These are phyloP conservation scores for Muscicapa striata DNA, from an alignment of 2,797 vertebrate genomes.

Conservation along the genomic window DNA sequence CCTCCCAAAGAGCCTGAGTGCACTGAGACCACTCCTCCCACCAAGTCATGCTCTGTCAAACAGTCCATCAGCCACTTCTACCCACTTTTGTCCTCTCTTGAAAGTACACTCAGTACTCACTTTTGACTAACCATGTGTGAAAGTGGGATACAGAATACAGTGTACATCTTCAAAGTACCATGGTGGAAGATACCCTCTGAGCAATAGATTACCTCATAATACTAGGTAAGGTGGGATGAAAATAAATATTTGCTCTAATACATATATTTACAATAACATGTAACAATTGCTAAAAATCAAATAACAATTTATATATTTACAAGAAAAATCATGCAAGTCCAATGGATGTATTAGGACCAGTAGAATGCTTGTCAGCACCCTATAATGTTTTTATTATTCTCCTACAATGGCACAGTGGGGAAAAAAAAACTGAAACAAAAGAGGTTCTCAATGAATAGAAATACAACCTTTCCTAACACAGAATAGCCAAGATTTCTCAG, in stretches of 20 bases:
- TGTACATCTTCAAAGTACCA: not conserved
- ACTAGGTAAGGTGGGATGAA: not conserved
- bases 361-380: not conserved
- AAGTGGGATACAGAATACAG: not conserved
- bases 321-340: not conserved
- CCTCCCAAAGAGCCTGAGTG: not conserved
- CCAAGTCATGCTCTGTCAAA: not conserved
- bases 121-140: not conserved
- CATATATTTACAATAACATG: not conserved
- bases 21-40: not conserved
- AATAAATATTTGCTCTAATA: not conserved
- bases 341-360: fast-evolving
- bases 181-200: not conserved
- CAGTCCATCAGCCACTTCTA: not conserved
- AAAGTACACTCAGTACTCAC: not conserved
- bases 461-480: not conserved
- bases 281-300: not conserved
- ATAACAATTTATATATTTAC: not conserved
- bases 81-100: not conserved
- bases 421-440: not conserved
- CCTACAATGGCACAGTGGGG: not conserved
- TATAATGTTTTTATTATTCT: not conserved
- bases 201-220: not conserved
- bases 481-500: not conserved
- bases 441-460: not conserved